Conservation (phyloP, 2,888 invertebrate species). For the Epirrita christyi region DNA sequence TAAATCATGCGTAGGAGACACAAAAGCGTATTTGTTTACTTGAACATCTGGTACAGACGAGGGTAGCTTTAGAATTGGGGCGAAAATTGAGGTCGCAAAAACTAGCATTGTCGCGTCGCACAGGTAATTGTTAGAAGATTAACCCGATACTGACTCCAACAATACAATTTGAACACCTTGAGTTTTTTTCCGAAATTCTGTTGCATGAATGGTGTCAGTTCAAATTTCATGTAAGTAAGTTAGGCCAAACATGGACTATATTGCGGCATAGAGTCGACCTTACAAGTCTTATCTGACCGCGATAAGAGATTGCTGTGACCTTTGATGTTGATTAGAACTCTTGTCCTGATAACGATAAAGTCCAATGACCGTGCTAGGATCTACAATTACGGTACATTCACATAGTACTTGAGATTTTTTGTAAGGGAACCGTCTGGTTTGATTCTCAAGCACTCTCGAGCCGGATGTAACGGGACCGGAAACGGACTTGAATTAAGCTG, state of each 20-base stretch:
- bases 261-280: constrained; percentile 76
- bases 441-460: constrained; percentile 68
- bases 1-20: constrained; percentile 80
- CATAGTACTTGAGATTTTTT: constrained; percentile 51
- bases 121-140: constrained; percentile 78
- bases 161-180: constrained; percentile 77
- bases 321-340: constrained; percentile 75
- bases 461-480: constrained; percentile 80
- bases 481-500: constrained; percentile 66
- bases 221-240: constrained; percentile 27
- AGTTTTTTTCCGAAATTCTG: constrained; percentile 53
- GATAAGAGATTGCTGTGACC: constrained; percentile 80
- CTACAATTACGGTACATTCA: constrained; percentile 47
- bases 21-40: constrained; percentile 75
- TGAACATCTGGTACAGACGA: constrained; percentile 75
- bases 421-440: constrained; percentile 54
- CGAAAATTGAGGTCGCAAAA: constrained; percentile 62
- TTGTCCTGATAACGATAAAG: constrained; percentile 67
- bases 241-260: constrained; percentile 45
- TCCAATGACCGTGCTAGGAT: constrained; percentile 77
- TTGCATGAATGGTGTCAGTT: constrained; percentile 50
- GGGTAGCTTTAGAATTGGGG: constrained; percentile 62
- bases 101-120: constrained; percentile 64
- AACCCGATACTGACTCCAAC: constrained; percentile 74
- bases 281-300: constrained; percentile 65